phyloP scores from a whole-genome alignment of 1,140 invertebrate genomes.

The Riptortus pedestris region DNA sequence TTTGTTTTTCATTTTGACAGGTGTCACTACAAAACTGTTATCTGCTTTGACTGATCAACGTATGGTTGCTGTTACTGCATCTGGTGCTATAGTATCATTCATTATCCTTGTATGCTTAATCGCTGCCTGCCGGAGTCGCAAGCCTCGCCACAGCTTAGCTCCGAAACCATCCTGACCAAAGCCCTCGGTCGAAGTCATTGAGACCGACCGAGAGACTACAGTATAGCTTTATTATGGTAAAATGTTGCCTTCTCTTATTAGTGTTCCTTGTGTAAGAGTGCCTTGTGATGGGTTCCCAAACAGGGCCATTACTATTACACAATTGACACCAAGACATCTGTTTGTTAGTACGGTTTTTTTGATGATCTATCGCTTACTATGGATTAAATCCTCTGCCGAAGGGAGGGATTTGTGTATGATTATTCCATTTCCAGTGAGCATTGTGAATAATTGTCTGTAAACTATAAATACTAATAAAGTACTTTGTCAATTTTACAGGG shows the following conservation, averaged over 20 bases:
- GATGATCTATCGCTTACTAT: too few species aligned
- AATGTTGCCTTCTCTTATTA: background rate
- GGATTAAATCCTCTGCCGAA: too few species aligned
- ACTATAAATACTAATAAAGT: too few species aligned
- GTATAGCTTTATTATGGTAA: slow-evolving; percentile 42
- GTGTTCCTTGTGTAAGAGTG: slow-evolving; percentile 6
- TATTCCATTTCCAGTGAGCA: too few species aligned
- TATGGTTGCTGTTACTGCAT: slow-evolving; percentile 38
- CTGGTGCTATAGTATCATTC: slow-evolving; percentile 17
- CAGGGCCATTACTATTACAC: background rate
- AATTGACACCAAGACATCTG: background rate
- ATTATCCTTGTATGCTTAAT: slow-evolving; percentile 18
- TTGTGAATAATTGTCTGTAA: too few species aligned
- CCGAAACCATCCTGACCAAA: slow-evolving; percentile 62
- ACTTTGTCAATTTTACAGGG: too few species aligned
- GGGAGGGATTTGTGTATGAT: too few species aligned
- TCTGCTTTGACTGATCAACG: slow-evolving; percentile 32
- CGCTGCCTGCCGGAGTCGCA: slow-evolving; percentile 37
- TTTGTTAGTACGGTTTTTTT: background rate
- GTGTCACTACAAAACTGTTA: slow-evolving; percentile 41
- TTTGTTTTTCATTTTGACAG: slow-evolving; percentile 9
- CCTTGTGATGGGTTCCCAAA: background rate
- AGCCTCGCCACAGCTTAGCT: slow-evolving; percentile 39
- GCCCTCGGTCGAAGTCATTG: slow-evolving; percentile 78
- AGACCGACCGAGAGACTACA: slow-evolving; percentile 77